Percentiles rank a stretch among this genome's conserved stretches.
phyloP scores from a whole-genome alignment of 2,113 vertebrate genomes.

The Dryoscopus gambensis region DNA sequence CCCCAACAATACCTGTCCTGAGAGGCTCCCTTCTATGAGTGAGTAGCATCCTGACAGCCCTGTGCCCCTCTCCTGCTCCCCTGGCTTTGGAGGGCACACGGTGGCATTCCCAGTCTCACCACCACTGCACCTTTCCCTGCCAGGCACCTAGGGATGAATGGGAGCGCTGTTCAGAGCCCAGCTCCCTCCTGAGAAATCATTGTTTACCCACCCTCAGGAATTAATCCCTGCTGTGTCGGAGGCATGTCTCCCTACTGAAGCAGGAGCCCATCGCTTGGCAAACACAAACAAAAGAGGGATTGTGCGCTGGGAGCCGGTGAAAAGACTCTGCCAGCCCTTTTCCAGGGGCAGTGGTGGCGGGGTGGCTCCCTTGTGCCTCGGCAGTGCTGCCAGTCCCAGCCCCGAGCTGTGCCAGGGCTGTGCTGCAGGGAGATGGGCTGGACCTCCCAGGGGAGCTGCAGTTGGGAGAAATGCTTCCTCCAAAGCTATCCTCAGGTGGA shows the following conservation, averaged over 20 bases:
- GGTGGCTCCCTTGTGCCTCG: neutral
- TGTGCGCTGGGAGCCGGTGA: neutral
- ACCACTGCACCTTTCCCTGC: neutral
- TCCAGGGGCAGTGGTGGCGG: neutral
- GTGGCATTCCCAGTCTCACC: neutral
- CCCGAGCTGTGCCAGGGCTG: neutral
- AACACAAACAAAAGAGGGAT: neutral
- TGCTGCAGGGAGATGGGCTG: neutral
- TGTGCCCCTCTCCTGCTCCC: neutral
- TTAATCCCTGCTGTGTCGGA: neutral
- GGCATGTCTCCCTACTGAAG: neutral
- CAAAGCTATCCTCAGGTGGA: neutral
- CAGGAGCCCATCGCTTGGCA: neutral
- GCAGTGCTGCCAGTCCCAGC: neutral
- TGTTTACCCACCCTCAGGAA: neutral
- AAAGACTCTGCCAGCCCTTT: neutral
- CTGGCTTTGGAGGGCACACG: neutral
- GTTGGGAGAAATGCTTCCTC: neutral
- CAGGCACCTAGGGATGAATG: neutral
- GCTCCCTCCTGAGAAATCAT: neutral
- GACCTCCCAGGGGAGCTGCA: neutral
- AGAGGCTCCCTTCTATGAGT: constrained; percentile 96
- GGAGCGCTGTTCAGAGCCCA: neutral
- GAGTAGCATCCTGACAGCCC: constrained; percentile 54
- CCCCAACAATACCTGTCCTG: constrained; percentile 85